Percentiles rank a stretch among this genome's conserved stretches.
These are phyloP conservation scores for Popillia japonica DNA, from an alignment of 1,140 invertebrate species.

Conservation along the genomic window DNA sequence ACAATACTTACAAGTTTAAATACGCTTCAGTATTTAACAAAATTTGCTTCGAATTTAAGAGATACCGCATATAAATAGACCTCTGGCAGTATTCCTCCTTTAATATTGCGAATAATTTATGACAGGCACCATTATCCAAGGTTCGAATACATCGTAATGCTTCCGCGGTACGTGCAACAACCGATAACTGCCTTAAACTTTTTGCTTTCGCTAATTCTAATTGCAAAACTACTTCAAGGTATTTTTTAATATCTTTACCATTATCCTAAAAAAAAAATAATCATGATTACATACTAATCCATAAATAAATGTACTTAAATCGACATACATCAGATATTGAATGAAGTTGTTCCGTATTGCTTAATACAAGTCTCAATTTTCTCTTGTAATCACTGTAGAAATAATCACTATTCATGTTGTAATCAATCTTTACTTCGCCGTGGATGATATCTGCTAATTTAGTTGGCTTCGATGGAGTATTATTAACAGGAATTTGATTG, in stretches of 20 bases:
- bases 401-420: constrained; percentile 67
- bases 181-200: constrained; percentile 81
- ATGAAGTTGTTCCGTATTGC: constrained; percentile 57
- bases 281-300: background rate
- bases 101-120: constrained; percentile 80
- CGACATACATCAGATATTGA: constrained; percentile 16
- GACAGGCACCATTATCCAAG: constrained; percentile 77
- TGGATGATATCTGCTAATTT: constrained; percentile 64
- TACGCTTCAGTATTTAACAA: constrained; percentile 82
- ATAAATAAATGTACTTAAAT: background rate
- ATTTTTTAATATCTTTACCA: constrained; percentile 63
- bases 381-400: constrained; percentile 89
- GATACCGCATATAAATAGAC: constrained; percentile 84
- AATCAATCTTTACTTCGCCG: constrained; percentile 64
- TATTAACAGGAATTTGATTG: constrained; percentile 58
- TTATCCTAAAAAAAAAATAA: constrained; percentile 24
- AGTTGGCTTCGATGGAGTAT: constrained; percentile 51
- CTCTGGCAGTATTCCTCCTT: constrained; percentile 82
- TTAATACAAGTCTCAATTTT: constrained; percentile 90
- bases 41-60: constrained; percentile 83
- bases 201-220: constrained; percentile 88
- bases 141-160: constrained; percentile 82
- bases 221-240: constrained; percentile 76
- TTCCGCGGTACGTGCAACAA: constrained; percentile 84
- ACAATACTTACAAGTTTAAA: constrained; percentile 72